These are phyloP conservation scores for Girardia tigrina DNA, from an alignment of 2,888 invertebrate genomes.

Conservation along the genomic window DNA sequence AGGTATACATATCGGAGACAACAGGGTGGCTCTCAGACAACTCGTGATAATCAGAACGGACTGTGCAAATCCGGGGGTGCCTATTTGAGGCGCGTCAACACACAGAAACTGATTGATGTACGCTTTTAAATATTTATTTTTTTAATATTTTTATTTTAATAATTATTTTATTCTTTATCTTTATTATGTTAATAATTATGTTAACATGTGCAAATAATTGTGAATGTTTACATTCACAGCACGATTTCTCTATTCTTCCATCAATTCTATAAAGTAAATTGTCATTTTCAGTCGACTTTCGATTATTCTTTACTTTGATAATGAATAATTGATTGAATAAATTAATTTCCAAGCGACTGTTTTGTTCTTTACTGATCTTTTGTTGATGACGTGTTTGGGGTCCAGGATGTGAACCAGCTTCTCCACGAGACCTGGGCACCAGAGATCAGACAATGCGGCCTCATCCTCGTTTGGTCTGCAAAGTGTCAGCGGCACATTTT, in stretches of 20 bases:
- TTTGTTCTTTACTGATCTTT: too few species aligned
- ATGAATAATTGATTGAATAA: background rate
- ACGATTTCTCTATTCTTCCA: too few species aligned
- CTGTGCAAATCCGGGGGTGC: constrained; percentile 66
- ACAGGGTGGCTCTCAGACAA: constrained; percentile 65
- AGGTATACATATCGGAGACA: constrained; percentile 66
- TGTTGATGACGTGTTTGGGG: too few species aligned
- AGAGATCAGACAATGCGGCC: constrained; percentile 58
- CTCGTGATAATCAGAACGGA: constrained; percentile 54
- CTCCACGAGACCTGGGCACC: constrained; percentile 60
- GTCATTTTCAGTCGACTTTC: too few species aligned
- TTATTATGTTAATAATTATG: too few species aligned
- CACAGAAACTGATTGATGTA: background rate
- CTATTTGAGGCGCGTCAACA: constrained; percentile 58
- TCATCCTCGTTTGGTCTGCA: constrained; percentile 65
- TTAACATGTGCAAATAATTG: too few species aligned
- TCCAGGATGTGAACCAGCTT: constrained; percentile 33
- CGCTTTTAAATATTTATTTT: too few species aligned
- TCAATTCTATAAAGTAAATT: too few species aligned
- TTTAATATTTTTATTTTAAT: too few species aligned
- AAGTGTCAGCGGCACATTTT: constrained; percentile 56
- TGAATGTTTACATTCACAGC: too few species aligned
- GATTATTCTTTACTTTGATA: background rate
- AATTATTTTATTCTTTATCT: too few species aligned
- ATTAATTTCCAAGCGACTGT: background rate